These are phyloP conservation scores for Anthoptus insignis DNA, from an alignment of 2,888 invertebrate species.

Conservation along the genomic window DNA sequence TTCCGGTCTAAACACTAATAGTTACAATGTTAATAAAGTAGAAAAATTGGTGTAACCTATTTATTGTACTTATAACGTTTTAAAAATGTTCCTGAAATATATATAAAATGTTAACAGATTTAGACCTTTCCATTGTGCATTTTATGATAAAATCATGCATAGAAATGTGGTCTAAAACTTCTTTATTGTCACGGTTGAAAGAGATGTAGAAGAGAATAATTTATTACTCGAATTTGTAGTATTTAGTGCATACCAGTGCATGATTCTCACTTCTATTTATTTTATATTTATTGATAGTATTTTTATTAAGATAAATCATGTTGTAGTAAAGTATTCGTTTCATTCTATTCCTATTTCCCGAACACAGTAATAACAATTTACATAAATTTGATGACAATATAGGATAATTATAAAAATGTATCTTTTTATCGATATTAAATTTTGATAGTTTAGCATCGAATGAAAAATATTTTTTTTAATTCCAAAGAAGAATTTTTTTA, in stretches of 20 bases:
- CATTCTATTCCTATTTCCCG: too few species aligned
- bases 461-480: too few species aligned
- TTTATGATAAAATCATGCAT: slow-evolving; percentile 8
- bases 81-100: not conserved
- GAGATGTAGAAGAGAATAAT: too few species aligned
- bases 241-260: slow-evolving; percentile 1
- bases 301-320: slow-evolving; percentile 4
- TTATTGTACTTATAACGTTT: slow-evolving; percentile 9
- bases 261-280: not conserved
- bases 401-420: too few species aligned
- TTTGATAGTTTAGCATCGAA: too few species aligned
- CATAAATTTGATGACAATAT: too few species aligned
- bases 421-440: too few species aligned
- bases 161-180: slow-evolving; percentile 7
- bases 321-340: not conserved
- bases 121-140: slow-evolving; percentile 23
- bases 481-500: too few species aligned
- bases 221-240: not conserved
- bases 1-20: not conserved
- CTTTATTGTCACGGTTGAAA: not conserved
- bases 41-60: slow-evolving; percentile 7
- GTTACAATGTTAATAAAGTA: not conserved
- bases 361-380: too few species aligned
- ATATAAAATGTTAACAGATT: slow-evolving; percentile 13
- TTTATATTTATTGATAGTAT: slow-evolving; percentile 5